Conservation (phyloP, 2,797 vertebrate genomes). For the Chromobotia macracanthus region DNA sequence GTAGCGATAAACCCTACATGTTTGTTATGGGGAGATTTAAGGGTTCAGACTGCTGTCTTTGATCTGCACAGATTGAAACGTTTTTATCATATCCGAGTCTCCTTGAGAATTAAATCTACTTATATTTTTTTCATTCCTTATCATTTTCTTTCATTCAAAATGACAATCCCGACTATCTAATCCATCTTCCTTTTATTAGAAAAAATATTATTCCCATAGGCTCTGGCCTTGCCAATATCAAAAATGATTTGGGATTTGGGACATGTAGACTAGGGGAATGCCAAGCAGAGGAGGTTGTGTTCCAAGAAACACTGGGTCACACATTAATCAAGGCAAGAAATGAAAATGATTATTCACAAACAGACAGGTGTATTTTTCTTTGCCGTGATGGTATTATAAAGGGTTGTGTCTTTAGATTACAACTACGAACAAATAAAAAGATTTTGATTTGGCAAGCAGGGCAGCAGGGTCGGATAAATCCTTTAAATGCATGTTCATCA, state of each 20-base stretch:
- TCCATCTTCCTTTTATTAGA: conserved; percentile 75
- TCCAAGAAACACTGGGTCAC: conserved; percentile 59
- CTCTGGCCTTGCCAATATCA: conserved; percentile 61
- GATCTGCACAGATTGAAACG: conserved; percentile 56
- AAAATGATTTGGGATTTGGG: conserved; percentile 67
- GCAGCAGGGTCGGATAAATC: conserved; percentile 43
- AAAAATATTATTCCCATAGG: conserved; percentile 61
- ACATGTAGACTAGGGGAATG: conserved; percentile 58
- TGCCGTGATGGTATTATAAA: conserved; percentile 72
- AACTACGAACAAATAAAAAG: conserved; percentile 76
- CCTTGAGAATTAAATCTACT: conserved; percentile 79
- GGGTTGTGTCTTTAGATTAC: conserved; percentile 76
- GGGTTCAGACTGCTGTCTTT: conserved; percentile 57
- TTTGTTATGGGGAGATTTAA: conserved; percentile 60
- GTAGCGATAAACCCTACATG: conserved; percentile 39
- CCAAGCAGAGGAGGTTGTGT: conserved; percentile 41
- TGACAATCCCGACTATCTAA: conserved; percentile 76
- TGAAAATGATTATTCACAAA: conserved; percentile 69
- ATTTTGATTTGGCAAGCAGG: conserved; percentile 61
- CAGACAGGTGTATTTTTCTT: conserved; percentile 49
- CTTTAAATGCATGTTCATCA: conserved; percentile 54
- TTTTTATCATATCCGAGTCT: conserved; percentile 71
- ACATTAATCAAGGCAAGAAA: conserved; percentile 66
- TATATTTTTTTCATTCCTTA: conserved; percentile 72
- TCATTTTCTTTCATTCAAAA: conserved; percentile 76